A percentile compares a stretch with the other conserved stretches of the same genome.
These are phyloP conservation scores for Botia almorhae DNA, from an alignment of 2,797 vertebrate genomes.

Conservation along the genomic window DNA sequence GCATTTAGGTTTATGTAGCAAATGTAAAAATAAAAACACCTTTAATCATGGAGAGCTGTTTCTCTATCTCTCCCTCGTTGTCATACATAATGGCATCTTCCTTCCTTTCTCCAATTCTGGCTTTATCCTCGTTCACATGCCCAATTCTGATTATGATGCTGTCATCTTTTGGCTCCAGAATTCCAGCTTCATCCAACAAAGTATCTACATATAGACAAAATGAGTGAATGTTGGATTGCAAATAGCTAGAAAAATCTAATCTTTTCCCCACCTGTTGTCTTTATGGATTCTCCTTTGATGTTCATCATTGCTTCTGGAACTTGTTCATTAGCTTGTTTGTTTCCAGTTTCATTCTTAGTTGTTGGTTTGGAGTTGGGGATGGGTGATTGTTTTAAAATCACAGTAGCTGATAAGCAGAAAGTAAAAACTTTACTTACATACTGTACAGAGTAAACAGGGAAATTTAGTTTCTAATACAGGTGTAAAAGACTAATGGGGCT, in stretches of 20 bases:
- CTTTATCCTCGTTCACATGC: slow-evolving; percentile 8
- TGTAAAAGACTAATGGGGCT: neutral
- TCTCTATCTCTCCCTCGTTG: slow-evolving; percentile 59
- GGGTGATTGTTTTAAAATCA: neutral
- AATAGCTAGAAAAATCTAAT: too few relatives aligned
- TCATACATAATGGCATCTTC: slow-evolving; percentile 52
- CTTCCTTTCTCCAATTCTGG: slow-evolving; percentile 12
- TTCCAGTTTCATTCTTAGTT: slow-evolving; percentile 32
- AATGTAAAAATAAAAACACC: slow-evolving; percentile 30
- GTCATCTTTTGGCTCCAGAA: slow-evolving; percentile 13
- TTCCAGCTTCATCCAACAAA: slow-evolving; percentile 33
- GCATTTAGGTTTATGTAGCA: neutral
- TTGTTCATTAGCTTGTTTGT: slow-evolving; percentile 22
- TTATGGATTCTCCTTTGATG: slow-evolving; percentile 33
- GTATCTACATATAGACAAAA: slow-evolving; percentile 28
- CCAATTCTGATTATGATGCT: neutral
- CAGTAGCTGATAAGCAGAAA: slow-evolving; percentile 13
- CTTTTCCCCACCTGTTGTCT: slow-evolving; percentile 25
- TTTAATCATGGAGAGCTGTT: slow-evolving; percentile 57
- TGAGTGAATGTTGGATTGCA: neutral
- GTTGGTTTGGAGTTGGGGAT: neutral
- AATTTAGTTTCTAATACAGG: neutral
- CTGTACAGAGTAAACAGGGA: neutral
- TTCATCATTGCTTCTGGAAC: slow-evolving; percentile 37
- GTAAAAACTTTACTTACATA: neutral